Evolutionary conservation across 2,797 vertebrate species (phyloP).

Genomic region (Lophius americanus): DNA sequence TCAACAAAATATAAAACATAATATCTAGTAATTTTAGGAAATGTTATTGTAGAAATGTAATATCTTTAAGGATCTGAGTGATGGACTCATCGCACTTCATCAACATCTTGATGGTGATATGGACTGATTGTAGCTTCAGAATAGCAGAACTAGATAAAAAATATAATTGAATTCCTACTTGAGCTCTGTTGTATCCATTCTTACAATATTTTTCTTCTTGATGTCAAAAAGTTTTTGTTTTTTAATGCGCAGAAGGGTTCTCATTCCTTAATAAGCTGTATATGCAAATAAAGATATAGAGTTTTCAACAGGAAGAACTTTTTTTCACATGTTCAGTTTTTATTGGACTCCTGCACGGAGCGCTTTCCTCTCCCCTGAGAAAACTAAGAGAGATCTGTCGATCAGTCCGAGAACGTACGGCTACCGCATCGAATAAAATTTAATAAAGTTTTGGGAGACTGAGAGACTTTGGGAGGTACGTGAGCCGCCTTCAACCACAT

Average conservation of each 20-base stretch:
- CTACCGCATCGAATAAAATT: slow-evolving; percentile 25
- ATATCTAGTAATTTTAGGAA: too few species aligned
- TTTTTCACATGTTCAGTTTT: background rate
- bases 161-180: background rate
- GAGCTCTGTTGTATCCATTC: background rate
- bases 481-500: slow-evolving; percentile 32
- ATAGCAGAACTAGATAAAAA: background rate
- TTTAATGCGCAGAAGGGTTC: background rate
- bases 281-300: too few species aligned
- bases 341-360: slow-evolving; percentile 3
- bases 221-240: background rate
- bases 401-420: slow-evolving; percentile 16
- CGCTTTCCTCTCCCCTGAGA: background rate
- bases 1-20: too few species aligned
- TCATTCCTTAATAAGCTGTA: too few species aligned
- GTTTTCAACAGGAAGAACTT: background rate
- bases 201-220: background rate
- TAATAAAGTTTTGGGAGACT: slow-evolving; percentile 20
- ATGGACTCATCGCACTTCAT: too few species aligned
- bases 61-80: background rate
- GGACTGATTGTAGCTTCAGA: background rate
- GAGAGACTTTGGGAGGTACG: slow-evolving; percentile 26
- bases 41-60: too few species aligned
- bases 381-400: slow-evolving; percentile 33
- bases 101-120: background rate